Base-by-base conservation (phyloP, 53 echinoderm and acorn worm genomes). In the Apostichopus leukothele region DNA sequence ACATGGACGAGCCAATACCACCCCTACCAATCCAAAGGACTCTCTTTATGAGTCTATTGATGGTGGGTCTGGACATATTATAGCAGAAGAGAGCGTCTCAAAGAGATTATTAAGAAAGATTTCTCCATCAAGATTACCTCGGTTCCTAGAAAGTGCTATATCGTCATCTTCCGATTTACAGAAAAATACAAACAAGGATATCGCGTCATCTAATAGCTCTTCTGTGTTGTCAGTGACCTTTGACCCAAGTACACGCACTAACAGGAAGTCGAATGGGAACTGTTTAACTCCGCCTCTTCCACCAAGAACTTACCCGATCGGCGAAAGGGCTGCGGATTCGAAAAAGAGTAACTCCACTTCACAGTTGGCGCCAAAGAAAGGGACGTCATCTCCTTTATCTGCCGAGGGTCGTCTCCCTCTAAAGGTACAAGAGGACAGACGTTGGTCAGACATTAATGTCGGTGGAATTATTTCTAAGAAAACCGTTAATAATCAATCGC, bases 21-120 rank as follows among this genome's bases (percentile, higher is more conserved):
- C 86, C 3, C 86, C 86, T 8, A 8, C 52, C 5, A 86, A 74
- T 5, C 86, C 86, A 73, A 73, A 74, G 12, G 86, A 86, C 86
- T 19, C 18, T 4, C 74, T 73, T 0, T 86, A 86, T 74, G 86
- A 86, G 23, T 86, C 86, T n/a, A 86, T 86, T 18, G 86, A 86
- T 11, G 86, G 74, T 7, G 18, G 26, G 10, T 73, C 86, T 9
- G 13, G 3, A 27, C 26, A n/a, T 10, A 7, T 18, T 9, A 14
- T 18, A 14, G 39, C 39, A 39, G 22, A 25, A 16, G 86, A 86
- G 23, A 86, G 86, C 74, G 74, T 39, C 9, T 39, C 86, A n/a
- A 71, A 50, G 39, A 39, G 86, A 10, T 73, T 86, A 25, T 10
- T 86, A 16, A 67, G 86, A 16, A 86, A 73, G 74, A 26, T 86